These are phyloP conservation scores for Rotaria magnacalcarata DNA, from an alignment of 2,888 invertebrate genomes.

Conservation along the genomic window DNA sequence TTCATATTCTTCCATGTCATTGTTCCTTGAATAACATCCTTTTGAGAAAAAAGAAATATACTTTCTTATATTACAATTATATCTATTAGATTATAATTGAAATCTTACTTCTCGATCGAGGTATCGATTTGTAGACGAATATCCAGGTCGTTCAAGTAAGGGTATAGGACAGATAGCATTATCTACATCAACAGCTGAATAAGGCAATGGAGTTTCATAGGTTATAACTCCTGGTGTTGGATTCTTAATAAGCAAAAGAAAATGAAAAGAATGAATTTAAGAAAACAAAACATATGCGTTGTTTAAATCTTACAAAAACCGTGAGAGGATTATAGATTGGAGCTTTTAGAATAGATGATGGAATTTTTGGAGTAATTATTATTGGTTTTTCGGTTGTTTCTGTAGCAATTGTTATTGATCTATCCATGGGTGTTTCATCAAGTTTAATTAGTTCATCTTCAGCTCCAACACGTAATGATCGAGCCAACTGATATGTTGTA, in stretches of 20 bases:
- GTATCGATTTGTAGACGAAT: slow-evolving; percentile 49
- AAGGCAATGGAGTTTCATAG: slow-evolving; percentile 55
- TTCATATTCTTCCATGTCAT: slow-evolving; percentile 60
- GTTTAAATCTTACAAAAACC: slow-evolving; percentile 55
- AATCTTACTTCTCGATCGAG: slow-evolving; percentile 55
- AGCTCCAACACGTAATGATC: slow-evolving; percentile 55
- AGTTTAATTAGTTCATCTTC: slow-evolving; percentile 48
- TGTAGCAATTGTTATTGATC: background rate
- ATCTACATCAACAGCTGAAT: slow-evolving; percentile 56
- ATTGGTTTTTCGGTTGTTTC: slow-evolving; percentile 37
- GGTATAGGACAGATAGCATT: slow-evolving; percentile 58
- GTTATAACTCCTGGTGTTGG: slow-evolving; percentile 58
- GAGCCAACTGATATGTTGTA: slow-evolving; percentile 51
- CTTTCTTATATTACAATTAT: background rate
- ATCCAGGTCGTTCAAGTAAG: slow-evolving; percentile 50
- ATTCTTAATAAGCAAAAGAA: slow-evolving; percentile 51
- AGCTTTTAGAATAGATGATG: slow-evolving; percentile 52
- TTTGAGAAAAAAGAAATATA: slow-evolving; percentile 46
- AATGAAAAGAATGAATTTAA: too few species aligned
- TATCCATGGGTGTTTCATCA: background rate
- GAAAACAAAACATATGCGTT: background rate
- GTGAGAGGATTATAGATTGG: slow-evolving; percentile 57
- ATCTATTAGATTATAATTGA: background rate
- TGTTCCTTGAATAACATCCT: slow-evolving; percentile 55
- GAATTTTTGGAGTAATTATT: slow-evolving; percentile 46